Percentiles rank a stretch among this genome's conserved stretches.
Evolutionary conservation across 2,113 vertebrate genomes (phyloP).

Genomic region (Accipiter virgatus): DNA sequence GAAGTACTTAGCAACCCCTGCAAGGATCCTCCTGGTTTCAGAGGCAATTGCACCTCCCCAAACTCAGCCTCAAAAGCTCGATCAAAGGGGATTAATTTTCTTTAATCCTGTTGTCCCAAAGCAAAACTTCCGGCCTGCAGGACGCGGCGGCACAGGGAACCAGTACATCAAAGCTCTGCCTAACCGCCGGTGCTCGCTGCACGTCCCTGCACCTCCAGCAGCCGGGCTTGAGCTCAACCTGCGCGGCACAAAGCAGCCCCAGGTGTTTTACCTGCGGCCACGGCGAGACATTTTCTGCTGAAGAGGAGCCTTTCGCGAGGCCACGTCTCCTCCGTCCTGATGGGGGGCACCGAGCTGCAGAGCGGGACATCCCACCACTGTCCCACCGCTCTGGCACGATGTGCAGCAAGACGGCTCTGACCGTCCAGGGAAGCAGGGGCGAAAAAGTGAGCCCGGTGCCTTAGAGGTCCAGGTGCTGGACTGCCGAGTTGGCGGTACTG

Average conservation of each 20-base stretch:
- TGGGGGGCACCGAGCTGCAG: neutral
- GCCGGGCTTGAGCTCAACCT: neutral
- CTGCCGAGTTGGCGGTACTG: no score
- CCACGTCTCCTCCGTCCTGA: neutral
- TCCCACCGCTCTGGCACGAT: neutral
- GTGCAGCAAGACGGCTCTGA: neutral
- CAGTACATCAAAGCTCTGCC: neutral
- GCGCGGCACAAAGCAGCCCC: rapidly evolving
- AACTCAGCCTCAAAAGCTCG: neutral
- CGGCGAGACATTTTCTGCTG: no score
- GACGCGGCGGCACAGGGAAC: neutral
- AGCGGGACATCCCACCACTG: neutral
- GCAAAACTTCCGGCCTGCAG: neutral
- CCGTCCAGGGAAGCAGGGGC: neutral
- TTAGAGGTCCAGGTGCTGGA: neutral
- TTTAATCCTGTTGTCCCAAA: neutral
- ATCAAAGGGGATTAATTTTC: neutral
- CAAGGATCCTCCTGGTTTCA: neutral
- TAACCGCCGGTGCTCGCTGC: neutral
- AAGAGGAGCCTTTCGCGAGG: neutral
- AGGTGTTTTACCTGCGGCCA: neutral
- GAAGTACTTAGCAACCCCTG: neutral
- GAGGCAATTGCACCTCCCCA: neutral
- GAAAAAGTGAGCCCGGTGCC: rapidly evolving
- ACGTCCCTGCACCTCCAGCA: neutral